Conservation (phyloP, 37 sponge, comb jelly and placozoan genomes). For the Beroe forskalii region DNA sequence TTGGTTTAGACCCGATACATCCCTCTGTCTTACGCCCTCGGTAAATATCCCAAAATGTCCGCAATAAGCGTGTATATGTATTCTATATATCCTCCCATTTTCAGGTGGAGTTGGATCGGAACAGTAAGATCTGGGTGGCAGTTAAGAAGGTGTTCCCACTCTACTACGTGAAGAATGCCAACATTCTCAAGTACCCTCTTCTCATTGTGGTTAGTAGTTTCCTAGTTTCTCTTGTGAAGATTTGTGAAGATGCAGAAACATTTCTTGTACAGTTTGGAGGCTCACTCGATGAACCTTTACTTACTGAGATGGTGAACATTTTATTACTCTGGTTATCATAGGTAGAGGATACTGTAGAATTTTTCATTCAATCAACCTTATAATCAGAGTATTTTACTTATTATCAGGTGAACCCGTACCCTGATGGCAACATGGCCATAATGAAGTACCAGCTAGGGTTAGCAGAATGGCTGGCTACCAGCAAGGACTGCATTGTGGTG, state of each 20-base stretch:
- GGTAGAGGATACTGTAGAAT: no score
- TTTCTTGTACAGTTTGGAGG: no score
- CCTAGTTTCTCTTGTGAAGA: no score
- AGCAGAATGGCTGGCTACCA: constrained; percentile 21
- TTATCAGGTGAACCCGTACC: constrained; percentile 26
- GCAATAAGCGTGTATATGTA: no score
- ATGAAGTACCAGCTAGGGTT: constrained; percentile 8
- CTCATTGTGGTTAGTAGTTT: constrained; percentile 10
- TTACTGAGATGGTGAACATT: no score
- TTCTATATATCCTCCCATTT: background rate
- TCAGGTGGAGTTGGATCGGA: constrained; percentile 3
- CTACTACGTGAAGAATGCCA: constrained; percentile 9
- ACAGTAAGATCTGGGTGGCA: constrained; percentile 3
- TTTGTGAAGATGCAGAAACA: no score
- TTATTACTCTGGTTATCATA: no score
- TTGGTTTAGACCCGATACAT: no score
- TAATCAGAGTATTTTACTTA: background rate
- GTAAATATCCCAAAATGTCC: no score
- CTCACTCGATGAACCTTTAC: no score
- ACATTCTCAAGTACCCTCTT: constrained; percentile 24
- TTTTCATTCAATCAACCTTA: background rate
- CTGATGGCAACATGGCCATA: constrained; percentile 41
- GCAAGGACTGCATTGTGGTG: background rate
- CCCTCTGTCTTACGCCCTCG: no score
- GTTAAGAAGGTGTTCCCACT: constrained; percentile 21